Conservation (phyloP, 2,113 vertebrate genomes). For the Triplophysa siluroides region DNA sequence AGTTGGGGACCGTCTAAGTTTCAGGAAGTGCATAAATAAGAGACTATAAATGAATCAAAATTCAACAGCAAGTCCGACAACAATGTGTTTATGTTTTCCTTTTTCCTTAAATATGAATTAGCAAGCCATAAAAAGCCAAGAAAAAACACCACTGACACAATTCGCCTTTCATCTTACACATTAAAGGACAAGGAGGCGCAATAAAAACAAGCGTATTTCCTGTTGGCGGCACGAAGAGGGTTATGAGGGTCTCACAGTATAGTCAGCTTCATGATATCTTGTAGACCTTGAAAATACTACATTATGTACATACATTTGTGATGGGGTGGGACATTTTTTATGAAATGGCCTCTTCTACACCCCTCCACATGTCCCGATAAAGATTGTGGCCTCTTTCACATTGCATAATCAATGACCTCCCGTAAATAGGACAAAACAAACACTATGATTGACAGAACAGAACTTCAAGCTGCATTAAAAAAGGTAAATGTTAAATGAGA, state of each 20-base stretch:
- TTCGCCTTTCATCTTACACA: slow-evolving; percentile 65
- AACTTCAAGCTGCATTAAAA: no score
- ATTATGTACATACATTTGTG: not conserved
- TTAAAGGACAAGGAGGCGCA: slow-evolving; percentile 63
- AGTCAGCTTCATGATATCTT: slow-evolving; percentile 5
- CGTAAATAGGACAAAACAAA: no score
- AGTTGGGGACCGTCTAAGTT: slow-evolving; percentile 11
- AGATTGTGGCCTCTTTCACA: no score
- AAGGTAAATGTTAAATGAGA: no score
- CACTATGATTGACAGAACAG: no score
- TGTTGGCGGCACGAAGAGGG: slow-evolving; percentile 22
- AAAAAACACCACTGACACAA: slow-evolving; percentile 59
- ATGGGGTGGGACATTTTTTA: not conserved
- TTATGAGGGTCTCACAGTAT: slow-evolving; percentile 10
- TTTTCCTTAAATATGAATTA: slow-evolving; percentile 52
- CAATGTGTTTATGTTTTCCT: slow-evolving; percentile 47
- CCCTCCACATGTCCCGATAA: no score
- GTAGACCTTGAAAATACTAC: not conserved
- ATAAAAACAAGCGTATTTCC: slow-evolving; percentile 67
- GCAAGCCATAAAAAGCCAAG: slow-evolving; percentile 64
- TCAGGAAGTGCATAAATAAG: slow-evolving; percentile 52
- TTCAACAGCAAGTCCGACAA: slow-evolving; percentile 35
- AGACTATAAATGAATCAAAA: slow-evolving; percentile 43
- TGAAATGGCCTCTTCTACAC: no score
- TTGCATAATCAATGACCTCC: no score